Base-by-base conservation (phyloP, 2,888 invertebrate genomes). In the Ophioninae sp. region DNA sequence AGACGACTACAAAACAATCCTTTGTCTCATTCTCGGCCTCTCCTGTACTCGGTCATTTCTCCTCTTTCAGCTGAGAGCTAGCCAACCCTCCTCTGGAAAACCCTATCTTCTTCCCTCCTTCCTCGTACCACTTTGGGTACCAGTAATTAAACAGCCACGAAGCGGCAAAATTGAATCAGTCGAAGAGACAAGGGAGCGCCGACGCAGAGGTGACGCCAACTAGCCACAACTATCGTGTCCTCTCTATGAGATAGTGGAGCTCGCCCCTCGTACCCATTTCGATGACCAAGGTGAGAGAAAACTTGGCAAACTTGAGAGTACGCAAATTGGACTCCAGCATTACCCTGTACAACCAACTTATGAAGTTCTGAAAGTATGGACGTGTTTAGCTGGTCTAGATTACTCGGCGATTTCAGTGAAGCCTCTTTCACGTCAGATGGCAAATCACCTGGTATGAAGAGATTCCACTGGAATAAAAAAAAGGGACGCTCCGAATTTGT, bases 61-160 rank as follows among this genome's bases (percentile, higher is more conserved):
- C 61, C 76, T 72, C 82, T 58, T 76, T 63, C 68, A 76, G 68
- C 68, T 37, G 65, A 79, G 56, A 81, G 77, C 78, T 74, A 78
- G 74, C 83, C 71, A 72, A 44, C 76, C 65, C 65, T 8, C 20
- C 41, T 41, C 44, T 23, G 17, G 13, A 41, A 44, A 22, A 23
- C 30, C 30, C 85, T 77, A 71, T 37, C 74, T 69, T 64, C 63
- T 71, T 61, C 74, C 79, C 84, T 76, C 87, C 86, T 86, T 85
- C 84, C 88, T 88, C 69, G 74, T 56, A 87, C 87, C 92, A 91
- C 92, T 91, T 88, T 90, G 90, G 88, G 89, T 88, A 87, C 89
- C 92, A 90, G 93, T 93, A 93, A 93, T 93, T 93, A 92, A 93
- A 92, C 93, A 92, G 92, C 93, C 91, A 91, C 91, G 91, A 91